phyloP scores from a whole-genome alignment of 2,113 vertebrate species.

The Falco punctatus region DNA sequence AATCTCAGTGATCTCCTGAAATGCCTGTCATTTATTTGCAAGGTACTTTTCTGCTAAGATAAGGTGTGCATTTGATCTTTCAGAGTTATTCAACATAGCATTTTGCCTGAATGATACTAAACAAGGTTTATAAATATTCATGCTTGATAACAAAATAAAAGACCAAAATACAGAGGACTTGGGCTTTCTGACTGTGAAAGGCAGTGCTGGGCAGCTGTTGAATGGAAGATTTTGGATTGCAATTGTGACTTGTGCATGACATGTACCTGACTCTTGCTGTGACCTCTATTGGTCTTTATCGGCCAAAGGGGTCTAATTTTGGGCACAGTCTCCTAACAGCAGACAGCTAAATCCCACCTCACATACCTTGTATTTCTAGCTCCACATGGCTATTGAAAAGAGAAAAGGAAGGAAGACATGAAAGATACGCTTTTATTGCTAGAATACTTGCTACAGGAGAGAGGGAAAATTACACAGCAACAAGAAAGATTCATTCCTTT shows the following conservation, averaged over 20 bases:
- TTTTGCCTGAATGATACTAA: conserved; percentile 30
- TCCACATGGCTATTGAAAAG: not conserved
- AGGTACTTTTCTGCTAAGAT: conserved; percentile 56
- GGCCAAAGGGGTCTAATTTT: not conserved
- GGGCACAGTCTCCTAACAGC: not conserved
- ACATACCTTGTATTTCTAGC: not conserved
- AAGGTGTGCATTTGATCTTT: conserved; percentile 13
- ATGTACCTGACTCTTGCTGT: not conserved
- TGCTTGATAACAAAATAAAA: not conserved
- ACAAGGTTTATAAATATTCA: not conserved
- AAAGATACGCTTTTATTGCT: not conserved
- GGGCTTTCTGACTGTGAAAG: not conserved
- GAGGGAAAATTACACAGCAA: not conserved
- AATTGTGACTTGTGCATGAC: not conserved
- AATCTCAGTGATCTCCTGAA: conserved; percentile 67
- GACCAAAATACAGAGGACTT: not conserved
- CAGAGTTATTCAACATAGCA: conserved; percentile 6
- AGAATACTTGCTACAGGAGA: not conserved
- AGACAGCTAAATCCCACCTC: not conserved
- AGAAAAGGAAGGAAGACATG: not conserved
- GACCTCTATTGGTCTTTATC: not conserved
- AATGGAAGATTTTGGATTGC: not conserved
- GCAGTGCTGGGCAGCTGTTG: not conserved
- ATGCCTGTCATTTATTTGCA: conserved; percentile 55
- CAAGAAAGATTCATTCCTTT: not conserved